Evolutionary conservation across 2,113 vertebrate species (phyloP).

Genomic region (Struthidea cinerea): DNA sequence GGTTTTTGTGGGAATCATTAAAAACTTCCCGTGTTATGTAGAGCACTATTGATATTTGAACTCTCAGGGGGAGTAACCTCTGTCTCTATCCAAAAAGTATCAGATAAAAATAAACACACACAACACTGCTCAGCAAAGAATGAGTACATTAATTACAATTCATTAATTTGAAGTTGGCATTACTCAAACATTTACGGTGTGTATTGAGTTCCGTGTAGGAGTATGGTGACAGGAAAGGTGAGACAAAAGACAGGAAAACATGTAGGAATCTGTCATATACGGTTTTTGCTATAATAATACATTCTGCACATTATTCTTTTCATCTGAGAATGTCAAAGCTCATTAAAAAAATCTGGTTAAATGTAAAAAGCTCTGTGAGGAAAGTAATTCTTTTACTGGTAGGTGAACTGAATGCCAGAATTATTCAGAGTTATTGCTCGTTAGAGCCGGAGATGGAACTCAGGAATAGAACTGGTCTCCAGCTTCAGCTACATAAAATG

Average conservation of each 20-base stretch:
- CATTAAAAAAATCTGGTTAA: background rate
- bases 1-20: background rate
- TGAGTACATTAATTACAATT: background rate
- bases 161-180: background rate
- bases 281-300: background rate
- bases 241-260: constrained; percentile 11
- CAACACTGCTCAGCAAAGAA: background rate
- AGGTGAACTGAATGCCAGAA: background rate
- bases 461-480: background rate
- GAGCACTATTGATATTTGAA: background rate
- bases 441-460: background rate
- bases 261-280: background rate
- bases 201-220: background rate
- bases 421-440: background rate
- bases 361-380: background rate
- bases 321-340: constrained; percentile 25
- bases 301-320: background rate
- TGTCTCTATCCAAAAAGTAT: background rate
- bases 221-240: constrained; percentile 28
- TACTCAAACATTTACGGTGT: background rate
- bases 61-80: background rate
- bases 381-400: constrained; percentile 2
- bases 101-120: background rate
- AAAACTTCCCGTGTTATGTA: background rate
- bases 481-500: constrained; percentile 14